These are phyloP conservation scores for Strongylocentrotus purpuratus DNA, from an alignment of 35 echinoderm and acorn worm genomes.

Conservation along the genomic window DNA sequence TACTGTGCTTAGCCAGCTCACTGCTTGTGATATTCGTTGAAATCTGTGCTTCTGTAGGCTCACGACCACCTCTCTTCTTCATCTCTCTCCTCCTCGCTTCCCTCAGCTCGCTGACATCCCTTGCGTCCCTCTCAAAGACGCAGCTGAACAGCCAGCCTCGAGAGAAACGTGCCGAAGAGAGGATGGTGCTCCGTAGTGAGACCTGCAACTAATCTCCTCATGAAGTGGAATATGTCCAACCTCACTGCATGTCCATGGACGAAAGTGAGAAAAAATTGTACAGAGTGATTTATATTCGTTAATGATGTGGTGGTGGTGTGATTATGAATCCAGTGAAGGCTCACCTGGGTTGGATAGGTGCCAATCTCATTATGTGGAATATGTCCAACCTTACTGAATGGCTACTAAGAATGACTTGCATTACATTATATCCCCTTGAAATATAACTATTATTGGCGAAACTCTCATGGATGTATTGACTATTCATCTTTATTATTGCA, in stretches of 20 bases:
- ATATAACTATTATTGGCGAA: too few species aligned
- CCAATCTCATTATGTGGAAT: too few species aligned
- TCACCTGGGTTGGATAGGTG: too few species aligned
- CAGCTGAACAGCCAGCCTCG: slow-evolving; percentile 29
- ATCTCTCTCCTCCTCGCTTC: slow-evolving; percentile 33
- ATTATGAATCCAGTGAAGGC: too few species aligned
- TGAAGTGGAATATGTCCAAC: slow-evolving; percentile 51
- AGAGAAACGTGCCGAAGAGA: slow-evolving; percentile 47
- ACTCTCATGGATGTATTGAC: too few species aligned
- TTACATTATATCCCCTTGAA: too few species aligned
- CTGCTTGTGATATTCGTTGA: neutral
- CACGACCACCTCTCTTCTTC: neutral
- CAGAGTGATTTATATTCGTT: too few species aligned
- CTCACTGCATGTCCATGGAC: slow-evolving; percentile 3
- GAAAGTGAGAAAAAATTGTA: neutral
- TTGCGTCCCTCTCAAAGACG: slow-evolving; percentile 41
- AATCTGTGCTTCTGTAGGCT: slow-evolving; percentile 34
- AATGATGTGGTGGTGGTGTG: too few species aligned
- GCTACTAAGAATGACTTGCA: too few species aligned
- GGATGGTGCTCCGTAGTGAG: slow-evolving; percentile 65
- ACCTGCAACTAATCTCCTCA: slow-evolving; percentile 23
- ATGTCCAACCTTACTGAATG: too few species aligned
- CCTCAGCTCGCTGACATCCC: slow-evolving; percentile 18
- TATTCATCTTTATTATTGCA: too few species aligned
- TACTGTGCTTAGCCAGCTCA: slow-evolving; percentile 57